These are phyloP conservation scores for Papilio glaucus DNA, from an alignment of 1,140 invertebrate genomes.

Conservation along the genomic window DNA sequence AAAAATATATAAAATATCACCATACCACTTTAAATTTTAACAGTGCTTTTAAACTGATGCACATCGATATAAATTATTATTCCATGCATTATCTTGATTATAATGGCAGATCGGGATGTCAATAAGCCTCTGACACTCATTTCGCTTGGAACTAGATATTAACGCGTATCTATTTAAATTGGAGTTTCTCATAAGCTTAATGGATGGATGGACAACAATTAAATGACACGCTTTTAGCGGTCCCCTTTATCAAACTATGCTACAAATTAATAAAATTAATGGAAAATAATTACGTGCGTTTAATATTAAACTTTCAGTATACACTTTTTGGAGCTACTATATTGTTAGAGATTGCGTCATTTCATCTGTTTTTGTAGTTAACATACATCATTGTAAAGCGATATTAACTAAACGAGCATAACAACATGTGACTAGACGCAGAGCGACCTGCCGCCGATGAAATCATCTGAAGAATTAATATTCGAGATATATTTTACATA, in stretches of 20 bases:
- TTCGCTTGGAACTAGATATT: neutral
- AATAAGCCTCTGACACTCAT: neutral
- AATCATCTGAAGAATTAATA: too few species aligned
- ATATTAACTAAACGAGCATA: neutral
- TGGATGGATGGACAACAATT: neutral
- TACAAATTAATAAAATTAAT: constrained; percentile 5
- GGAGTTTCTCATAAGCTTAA: neutral
- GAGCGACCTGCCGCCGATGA: neutral
- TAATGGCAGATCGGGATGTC: neutral
- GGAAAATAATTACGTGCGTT: neutral
- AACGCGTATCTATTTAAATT: neutral
- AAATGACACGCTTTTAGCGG: neutral
- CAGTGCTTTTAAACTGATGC: neutral
- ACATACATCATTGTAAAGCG: neutral
- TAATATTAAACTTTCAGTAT: neutral
- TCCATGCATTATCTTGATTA: constrained; percentile 8
- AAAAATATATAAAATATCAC: neutral
- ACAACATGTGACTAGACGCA: neutral
- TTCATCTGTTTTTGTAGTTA: neutral
- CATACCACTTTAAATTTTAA: neutral
- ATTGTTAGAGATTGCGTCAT: neutral
- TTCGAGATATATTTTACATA: too few species aligned
- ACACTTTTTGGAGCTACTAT: neutral
- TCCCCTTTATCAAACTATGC: neutral
- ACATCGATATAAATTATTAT: neutral